Evolutionary conservation across 1,140 invertebrate genomes (phyloP).

Genomic region (Rhynchophorus ferrugineus): DNA sequence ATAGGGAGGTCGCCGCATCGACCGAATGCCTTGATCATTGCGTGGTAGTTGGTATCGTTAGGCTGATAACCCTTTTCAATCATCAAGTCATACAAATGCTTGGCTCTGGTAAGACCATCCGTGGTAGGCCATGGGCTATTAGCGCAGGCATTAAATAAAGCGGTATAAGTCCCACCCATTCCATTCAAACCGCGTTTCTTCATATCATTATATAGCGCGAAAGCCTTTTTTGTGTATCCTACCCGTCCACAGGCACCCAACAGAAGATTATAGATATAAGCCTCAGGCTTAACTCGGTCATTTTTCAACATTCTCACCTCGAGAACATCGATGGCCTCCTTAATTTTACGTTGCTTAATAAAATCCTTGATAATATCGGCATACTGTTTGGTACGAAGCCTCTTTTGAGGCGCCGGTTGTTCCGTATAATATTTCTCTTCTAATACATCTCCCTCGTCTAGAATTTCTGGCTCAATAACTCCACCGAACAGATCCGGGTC

Average conservation of each 20-base stretch:
- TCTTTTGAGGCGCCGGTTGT: slow-evolving; percentile 40
- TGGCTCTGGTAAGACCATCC: slow-evolving; percentile 58
- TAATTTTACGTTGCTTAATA: slow-evolving; percentile 52
- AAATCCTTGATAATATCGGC: slow-evolving; percentile 59
- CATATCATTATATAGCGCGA: slow-evolving; percentile 74
- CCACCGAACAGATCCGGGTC: slow-evolving; percentile 50
- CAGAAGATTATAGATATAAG: slow-evolving; percentile 72
- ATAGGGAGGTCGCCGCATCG: slow-evolving; percentile 65
- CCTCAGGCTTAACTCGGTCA: slow-evolving; percentile 68
- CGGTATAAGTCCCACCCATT: slow-evolving; percentile 66
- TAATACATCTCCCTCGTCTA: slow-evolving; percentile 46
- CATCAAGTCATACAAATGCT: slow-evolving; percentile 58
- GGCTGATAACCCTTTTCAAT: slow-evolving; percentile 57
- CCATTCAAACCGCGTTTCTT: slow-evolving; percentile 62
- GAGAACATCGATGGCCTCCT: slow-evolving; percentile 67
- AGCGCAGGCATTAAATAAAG: slow-evolving; percentile 81
- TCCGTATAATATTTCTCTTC: slow-evolving; percentile 49
- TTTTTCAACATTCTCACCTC: slow-evolving; percentile 64
- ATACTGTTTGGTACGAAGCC: slow-evolving; percentile 54
- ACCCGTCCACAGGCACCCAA: slow-evolving; percentile 69
- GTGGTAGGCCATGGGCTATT: slow-evolving; percentile 58
- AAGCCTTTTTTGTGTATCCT: slow-evolving; percentile 79
- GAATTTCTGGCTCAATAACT: slow-evolving; percentile 30
- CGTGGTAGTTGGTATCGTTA: slow-evolving; percentile 74
- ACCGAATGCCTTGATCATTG: slow-evolving; percentile 87